Percentiles rank a stretch among this genome's conserved stretches.
phyloP scores from a whole-genome alignment of 2,797 vertebrate species.

The Spondyliosoma cantharus region DNA sequence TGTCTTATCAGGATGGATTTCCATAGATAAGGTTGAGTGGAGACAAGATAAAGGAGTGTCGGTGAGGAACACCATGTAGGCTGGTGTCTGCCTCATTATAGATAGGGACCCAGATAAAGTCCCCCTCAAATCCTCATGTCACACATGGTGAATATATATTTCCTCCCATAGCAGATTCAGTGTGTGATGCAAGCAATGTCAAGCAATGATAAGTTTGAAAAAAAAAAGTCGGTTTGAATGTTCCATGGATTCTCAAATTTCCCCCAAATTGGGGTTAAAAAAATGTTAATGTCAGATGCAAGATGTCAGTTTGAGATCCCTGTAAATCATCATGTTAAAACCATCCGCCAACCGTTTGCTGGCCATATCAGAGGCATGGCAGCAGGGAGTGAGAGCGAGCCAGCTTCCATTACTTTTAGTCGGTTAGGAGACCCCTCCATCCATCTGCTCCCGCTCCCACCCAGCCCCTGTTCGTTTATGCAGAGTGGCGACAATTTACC shows the following conservation, averaged over 20 bases:
- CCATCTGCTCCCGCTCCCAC: slow-evolving; percentile 48
- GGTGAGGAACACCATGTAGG: slow-evolving; percentile 62
- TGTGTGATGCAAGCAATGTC: too few relatives aligned
- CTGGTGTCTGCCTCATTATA: slow-evolving; percentile 36
- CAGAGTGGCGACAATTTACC: slow-evolving; percentile 79
- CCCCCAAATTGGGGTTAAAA: not conserved
- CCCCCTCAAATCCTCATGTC: slow-evolving; percentile 42
- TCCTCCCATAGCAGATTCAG: not conserved
- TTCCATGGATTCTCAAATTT: not conserved
- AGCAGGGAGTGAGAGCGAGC: slow-evolving; percentile 49
- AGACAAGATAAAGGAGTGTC: slow-evolving; percentile 65
- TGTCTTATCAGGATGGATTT: slow-evolving; percentile 48
- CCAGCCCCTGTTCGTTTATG: slow-evolving; percentile 56
- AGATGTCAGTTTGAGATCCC: slow-evolving; percentile 25
- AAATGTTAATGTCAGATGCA: slow-evolving; percentile 3
- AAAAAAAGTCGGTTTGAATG: not conserved
- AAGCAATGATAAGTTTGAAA: not conserved
- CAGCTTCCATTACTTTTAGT: slow-evolving; percentile 45
- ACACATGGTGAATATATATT: slow-evolving; percentile 14
- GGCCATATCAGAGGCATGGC: slow-evolving; percentile 38
- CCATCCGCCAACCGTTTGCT: slow-evolving; percentile 52
- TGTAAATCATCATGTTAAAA: slow-evolving; percentile 47
- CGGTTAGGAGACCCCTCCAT: slow-evolving; percentile 50
- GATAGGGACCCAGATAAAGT: slow-evolving; percentile 52
- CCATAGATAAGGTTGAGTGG: slow-evolving; percentile 46